Conservation (phyloP, 2,797 vertebrate genomes). For the Tenualosa ilisha region DNA sequence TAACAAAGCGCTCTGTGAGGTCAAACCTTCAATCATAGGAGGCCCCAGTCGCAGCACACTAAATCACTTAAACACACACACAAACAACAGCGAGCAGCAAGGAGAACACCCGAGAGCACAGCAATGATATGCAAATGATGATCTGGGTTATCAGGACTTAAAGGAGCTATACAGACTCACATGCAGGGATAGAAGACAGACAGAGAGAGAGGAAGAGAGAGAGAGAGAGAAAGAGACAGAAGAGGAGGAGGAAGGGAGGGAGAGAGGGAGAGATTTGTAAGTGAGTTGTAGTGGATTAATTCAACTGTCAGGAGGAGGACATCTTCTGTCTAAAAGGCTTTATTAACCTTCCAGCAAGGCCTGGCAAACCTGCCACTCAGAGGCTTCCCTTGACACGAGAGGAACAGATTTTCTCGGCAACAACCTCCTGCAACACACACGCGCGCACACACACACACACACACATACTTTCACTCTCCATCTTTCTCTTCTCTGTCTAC, state of each 20-base stretch:
- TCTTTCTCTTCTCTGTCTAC: background rate
- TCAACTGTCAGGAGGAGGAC: slow-evolving; percentile 49
- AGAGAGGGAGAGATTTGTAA: slow-evolving; percentile 38
- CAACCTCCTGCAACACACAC: slow-evolving; percentile 2
- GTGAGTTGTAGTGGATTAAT: slow-evolving; percentile 52
- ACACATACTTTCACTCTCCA: background rate
- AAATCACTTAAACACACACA: slow-evolving; percentile 17
- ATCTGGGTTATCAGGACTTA: slow-evolving; percentile 37
- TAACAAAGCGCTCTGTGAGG: background rate
- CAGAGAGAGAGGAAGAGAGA: background rate
- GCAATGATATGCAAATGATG: slow-evolving; percentile 23
- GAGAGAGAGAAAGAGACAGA: background rate
- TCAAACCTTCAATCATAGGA: background rate
- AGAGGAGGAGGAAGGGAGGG: background rate
- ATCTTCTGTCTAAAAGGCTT: slow-evolving; percentile 48
- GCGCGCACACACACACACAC: background rate
- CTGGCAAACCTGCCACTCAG: slow-evolving; percentile 41
- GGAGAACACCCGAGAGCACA: slow-evolving; percentile 11
- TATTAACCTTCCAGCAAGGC: slow-evolving; percentile 49
- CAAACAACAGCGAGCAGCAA: background rate
- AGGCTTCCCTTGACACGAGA: slow-evolving; percentile 28
- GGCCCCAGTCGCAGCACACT: background rate
- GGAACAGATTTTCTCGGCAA: slow-evolving; percentile 31
- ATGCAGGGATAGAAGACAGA: background rate
- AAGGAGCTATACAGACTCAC: slow-evolving; percentile 21